Base-by-base conservation (phyloP, 2,888 invertebrate genomes). In the Byasa hedistus region DNA sequence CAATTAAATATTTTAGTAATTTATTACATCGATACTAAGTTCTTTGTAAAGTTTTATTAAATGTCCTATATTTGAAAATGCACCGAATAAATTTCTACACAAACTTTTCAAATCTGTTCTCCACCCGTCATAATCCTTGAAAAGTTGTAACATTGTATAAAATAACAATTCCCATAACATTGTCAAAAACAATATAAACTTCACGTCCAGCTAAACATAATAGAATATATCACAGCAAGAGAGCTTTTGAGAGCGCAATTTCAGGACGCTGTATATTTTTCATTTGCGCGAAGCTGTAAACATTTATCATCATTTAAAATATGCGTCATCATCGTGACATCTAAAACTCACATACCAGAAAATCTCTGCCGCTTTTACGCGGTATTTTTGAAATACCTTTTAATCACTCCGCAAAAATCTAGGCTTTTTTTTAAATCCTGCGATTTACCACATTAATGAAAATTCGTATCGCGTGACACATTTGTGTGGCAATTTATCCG, bases 231-330 rank as follows among this genome's bases (percentile, higher is more conserved):
- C 48, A 57, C 44, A 32, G 55, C 21, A 48, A 66, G 57, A 66
- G 61, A 62, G 62, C 58, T 62, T 66, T 66, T 32, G 56, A 67
- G 32, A 48, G 51, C 55, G 36, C 54, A 59, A 67, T 67, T 67
- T 63, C 15, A 51, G 36, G 60, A 63, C 39, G 63, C 24, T 63
- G 27, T 61, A 58, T 61, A 24, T 55, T 55, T 60, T 63, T 55
- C 51, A 68, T 65, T 60, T 62, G 17, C 59, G 48, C 61, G 44
- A 56, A 51, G 59, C 64, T 52, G 57, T 60, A 57, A 64, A 61
- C 57, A 57, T 64, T 68, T 61, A 68, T 68, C 65, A 65, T 65
- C 52, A 61, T 68, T 64, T 68, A 39, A 68, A 48, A 67, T 64
- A 64, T 48, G 61, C 57, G 64, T 64, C 64, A 61, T 64, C 57